Percentiles rank a stretch among this genome's conserved stretches.
phyloP scores from a whole-genome alignment of 2,888 invertebrate genomes.

The Hesperia comma region DNA sequence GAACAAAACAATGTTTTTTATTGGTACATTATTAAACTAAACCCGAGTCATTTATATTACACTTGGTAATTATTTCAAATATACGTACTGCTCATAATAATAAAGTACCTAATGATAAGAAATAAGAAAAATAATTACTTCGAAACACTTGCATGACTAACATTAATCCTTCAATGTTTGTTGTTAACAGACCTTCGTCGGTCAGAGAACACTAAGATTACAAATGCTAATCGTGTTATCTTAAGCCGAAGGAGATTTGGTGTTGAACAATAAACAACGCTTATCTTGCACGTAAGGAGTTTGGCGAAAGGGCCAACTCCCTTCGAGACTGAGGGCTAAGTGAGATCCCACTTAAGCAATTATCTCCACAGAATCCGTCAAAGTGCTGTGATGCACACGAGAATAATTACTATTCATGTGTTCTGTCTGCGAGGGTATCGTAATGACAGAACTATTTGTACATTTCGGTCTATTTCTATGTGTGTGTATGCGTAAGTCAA shows the following conservation, averaged over 20 bases:
- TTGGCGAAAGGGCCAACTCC: slow-evolving; percentile 49
- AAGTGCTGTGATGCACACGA: slow-evolving; percentile 44
- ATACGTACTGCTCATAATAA: too few species aligned
- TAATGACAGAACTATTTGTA: neutral
- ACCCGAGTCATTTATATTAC: too few species aligned
- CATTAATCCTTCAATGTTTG: neutral
- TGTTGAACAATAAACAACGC: slow-evolving; percentile 50
- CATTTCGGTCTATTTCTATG: neutral
- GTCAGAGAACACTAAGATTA: slow-evolving; percentile 30
- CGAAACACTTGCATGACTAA: neutral
- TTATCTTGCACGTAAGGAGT: slow-evolving; percentile 49
- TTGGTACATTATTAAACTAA: too few species aligned
- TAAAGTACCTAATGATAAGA: too few species aligned
- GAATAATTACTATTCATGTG: slow-evolving; percentile 30
- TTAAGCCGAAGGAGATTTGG: slow-evolving; percentile 48
- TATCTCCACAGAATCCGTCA: slow-evolving; percentile 45
- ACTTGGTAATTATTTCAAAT: too few species aligned
- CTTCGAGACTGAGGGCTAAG: slow-evolving; percentile 47
- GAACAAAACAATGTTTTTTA: neutral
- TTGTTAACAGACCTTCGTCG: slow-evolving; percentile 11
- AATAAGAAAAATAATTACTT: too few species aligned
- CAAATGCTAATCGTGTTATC: slow-evolving; percentile 43
- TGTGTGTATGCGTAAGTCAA: too few species aligned
- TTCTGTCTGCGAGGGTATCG: slow-evolving; percentile 43
- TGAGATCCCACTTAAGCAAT: slow-evolving; percentile 54